Evolutionary conservation across 2,888 invertebrate genomes (phyloP).

Genomic region (Drepanosiphum platanoidis): DNA sequence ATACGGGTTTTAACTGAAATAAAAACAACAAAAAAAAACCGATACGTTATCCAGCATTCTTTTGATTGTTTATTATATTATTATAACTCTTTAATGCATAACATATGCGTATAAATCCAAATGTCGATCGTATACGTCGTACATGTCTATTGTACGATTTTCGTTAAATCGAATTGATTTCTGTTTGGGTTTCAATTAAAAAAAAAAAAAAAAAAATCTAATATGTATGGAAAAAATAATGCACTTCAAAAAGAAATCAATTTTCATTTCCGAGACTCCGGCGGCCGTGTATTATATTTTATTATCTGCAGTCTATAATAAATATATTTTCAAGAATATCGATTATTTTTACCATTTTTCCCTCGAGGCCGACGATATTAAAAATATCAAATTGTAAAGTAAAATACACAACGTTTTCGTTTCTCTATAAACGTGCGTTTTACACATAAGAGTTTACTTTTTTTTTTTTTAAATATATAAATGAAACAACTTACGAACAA

Average conservation of each 20-base stretch:
- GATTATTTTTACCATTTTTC: constrained; percentile 41
- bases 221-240: constrained; percentile 5
- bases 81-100: too few relatives aligned
- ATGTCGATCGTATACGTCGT: neutral
- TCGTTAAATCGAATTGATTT: constrained; percentile 24
- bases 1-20: too few relatives aligned
- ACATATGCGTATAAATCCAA: neutral
- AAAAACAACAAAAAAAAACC: too few relatives aligned
- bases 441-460: neutral
- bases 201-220: constrained; percentile 38
- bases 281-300: neutral
- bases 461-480: neutral
- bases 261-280: constrained; percentile 5
- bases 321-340: constrained; percentile 33
- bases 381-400: constrained; percentile 34
- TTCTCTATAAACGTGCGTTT: constrained; percentile 21
- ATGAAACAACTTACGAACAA: constrained; percentile 8
- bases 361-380: constrained; percentile 6
- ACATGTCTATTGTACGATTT: neutral
- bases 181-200: constrained; percentile 18
- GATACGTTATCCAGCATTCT: too few relatives aligned
- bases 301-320: constrained; percentile 25
- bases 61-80: too few relatives aligned
- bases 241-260: constrained; percentile 32
- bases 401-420: constrained; percentile 16